Conservation (phyloP, 2,888 invertebrate species). For the Oligia latruncula region DNA sequence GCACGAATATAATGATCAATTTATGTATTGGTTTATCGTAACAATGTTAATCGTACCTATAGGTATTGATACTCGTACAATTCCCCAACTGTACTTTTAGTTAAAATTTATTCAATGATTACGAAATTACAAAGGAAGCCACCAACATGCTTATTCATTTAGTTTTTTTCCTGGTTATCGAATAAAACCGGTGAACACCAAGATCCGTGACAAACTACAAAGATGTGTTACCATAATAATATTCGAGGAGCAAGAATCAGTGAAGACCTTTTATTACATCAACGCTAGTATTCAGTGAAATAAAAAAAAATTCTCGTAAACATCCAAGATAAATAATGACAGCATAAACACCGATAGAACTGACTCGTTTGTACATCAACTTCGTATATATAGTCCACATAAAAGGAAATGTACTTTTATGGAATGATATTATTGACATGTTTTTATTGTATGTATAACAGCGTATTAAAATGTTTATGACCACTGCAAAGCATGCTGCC, state of each 20-base stretch:
- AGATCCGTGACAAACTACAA: slow-evolving; percentile 17
- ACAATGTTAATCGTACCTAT: slow-evolving; percentile 4
- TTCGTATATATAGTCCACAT: slow-evolving; percentile 56
- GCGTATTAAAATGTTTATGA: slow-evolving; percentile 59
- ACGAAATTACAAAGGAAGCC: not conserved
- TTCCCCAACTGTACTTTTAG: not conserved
- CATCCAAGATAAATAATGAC: slow-evolving; percentile 53
- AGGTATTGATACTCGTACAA: not conserved
- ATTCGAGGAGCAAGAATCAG: slow-evolving; percentile 43
- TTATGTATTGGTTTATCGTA: slow-evolving; percentile 25
- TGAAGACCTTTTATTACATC: slow-evolving; percentile 36
- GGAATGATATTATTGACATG: slow-evolving; percentile 52
- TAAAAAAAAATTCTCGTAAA: slow-evolving; percentile 60
- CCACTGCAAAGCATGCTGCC: slow-evolving; percentile 20
- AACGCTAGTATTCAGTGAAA: slow-evolving; percentile 44
- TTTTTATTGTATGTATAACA: slow-evolving; percentile 55
- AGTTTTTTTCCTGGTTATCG: not conserved
- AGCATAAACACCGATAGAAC: slow-evolving; percentile 46
- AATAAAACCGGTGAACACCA: slow-evolving; percentile 4
- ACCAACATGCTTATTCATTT: slow-evolving; percentile 4
- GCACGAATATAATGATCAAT: slow-evolving; percentile 22
- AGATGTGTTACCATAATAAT: slow-evolving; percentile 30
- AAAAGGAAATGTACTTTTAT: slow-evolving; percentile 60
- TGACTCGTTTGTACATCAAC: slow-evolving; percentile 51
- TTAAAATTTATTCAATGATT: not conserved